phyloP scores from a whole-genome alignment of 37 sponge, comb jelly and placozoan genomes.

The Halichondria panicea region DNA sequence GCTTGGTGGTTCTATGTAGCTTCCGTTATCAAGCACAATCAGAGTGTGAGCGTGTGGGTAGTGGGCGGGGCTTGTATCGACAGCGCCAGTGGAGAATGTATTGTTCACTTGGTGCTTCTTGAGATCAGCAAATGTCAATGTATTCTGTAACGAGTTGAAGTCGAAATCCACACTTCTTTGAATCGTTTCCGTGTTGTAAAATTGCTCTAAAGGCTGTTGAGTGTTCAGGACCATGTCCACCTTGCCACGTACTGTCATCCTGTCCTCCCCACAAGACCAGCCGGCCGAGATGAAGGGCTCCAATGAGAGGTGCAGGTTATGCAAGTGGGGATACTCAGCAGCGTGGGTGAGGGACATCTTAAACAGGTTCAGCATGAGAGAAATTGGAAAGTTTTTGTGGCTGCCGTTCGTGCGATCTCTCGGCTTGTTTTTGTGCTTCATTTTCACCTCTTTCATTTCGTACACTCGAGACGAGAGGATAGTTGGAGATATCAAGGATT shows the following conservation, averaged over 20 bases:
- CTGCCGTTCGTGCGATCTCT: slow-evolving; percentile 20
- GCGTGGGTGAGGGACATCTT: slow-evolving; percentile 18
- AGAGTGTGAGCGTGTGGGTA: slow-evolving; percentile 68
- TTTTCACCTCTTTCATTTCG: slow-evolving; percentile 36
- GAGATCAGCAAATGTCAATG: slow-evolving; percentile 26
- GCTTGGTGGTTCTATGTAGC: slow-evolving; percentile 25
- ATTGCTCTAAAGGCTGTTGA: slow-evolving; percentile 16
- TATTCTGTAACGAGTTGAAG: slow-evolving; percentile 6
- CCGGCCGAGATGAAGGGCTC: slow-evolving; percentile 31
- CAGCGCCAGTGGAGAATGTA: slow-evolving; percentile 3
- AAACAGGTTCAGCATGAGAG: slow-evolving; percentile 45
- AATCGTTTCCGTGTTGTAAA: slow-evolving; percentile 7
- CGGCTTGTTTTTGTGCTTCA: slow-evolving; percentile 9
- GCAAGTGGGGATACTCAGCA: slow-evolving; percentile 20
- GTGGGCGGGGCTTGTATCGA: neutral
- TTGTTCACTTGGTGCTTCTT: slow-evolving; percentile 7
- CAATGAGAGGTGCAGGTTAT: slow-evolving; percentile 6
- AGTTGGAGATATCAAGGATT: slow-evolving; percentile 1
- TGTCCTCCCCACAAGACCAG: slow-evolving; percentile 19
- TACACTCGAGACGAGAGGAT: slow-evolving; percentile 32
- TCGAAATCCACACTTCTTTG: neutral
- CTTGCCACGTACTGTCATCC: slow-evolving; percentile 41
- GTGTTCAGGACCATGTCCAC: slow-evolving; percentile 36
- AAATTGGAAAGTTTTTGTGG: slow-evolving; percentile 25
- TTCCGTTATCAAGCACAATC: slow-evolving; percentile 38